phyloP scores from a whole-genome alignment of 2,888 invertebrate genomes.

The Pinctada fucata region DNA sequence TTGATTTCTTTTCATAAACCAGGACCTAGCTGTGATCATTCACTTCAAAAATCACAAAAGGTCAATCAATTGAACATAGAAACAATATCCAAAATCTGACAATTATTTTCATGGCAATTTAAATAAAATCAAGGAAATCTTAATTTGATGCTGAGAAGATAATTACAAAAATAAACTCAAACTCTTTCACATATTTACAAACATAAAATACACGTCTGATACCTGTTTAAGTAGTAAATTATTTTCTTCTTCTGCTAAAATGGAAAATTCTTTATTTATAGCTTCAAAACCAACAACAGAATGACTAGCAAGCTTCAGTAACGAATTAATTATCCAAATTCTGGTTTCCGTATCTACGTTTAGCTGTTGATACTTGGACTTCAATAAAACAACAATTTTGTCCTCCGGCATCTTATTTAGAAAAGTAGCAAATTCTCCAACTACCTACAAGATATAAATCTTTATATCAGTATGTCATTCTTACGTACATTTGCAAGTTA shows the following conservation, averaged over 20 bases:
- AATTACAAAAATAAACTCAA: too few relatives aligned
- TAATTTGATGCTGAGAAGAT: too few relatives aligned
- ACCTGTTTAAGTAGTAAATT: constrained; percentile 49
- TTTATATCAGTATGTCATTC: too few relatives aligned
- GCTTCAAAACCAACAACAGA: constrained; percentile 35
- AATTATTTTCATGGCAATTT: too few relatives aligned
- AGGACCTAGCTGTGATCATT: too few relatives aligned
- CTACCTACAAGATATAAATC: constrained; percentile 36
- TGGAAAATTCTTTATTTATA: constrained; percentile 36
- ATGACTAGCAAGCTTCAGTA: constrained; percentile 44
- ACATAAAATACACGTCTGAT: neutral
- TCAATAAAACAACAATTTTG: constrained; percentile 46
- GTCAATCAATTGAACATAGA: too few relatives aligned
- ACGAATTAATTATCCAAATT: constrained; percentile 42
- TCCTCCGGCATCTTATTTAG: constrained; percentile 52
- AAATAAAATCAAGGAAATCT: too few relatives aligned
- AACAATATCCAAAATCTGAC: too few relatives aligned
- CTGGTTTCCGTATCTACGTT: constrained; percentile 37
- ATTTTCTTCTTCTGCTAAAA: constrained; percentile 29
- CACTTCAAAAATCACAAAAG: too few relatives aligned
- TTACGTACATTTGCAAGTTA: too few relatives aligned
- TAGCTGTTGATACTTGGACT: constrained; percentile 41
- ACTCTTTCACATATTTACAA: neutral
- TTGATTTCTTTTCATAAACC: too few relatives aligned
- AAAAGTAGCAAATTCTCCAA: constrained; percentile 44